Base-by-base conservation (phyloP, 2,888 invertebrate species). In the Falcaria lacertinaria region DNA sequence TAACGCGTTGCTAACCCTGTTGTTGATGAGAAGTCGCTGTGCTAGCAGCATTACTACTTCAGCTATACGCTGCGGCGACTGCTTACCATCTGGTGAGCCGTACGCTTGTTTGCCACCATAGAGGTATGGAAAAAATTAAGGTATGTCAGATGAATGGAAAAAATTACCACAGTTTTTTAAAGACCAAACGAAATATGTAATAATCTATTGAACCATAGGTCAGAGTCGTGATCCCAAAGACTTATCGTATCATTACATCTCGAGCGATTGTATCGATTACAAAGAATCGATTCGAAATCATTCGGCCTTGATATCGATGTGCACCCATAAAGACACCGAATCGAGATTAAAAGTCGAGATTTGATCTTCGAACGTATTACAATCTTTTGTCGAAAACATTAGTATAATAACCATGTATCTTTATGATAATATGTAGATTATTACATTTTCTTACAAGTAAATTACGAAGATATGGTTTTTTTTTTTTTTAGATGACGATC, bases 161-260 rank as follows among this genome's bases (percentile, higher is more conserved):
- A 11, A 11, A 7, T 19, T 11, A 4, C 28, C 11, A 11, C 28
- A 28, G 53, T 56, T 47, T 53, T 48, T 41, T 58, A 57, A 59
- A 60, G 59, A 55, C 42, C 51, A 43, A 51, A 57, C 53, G 56
- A 57, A 57, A 61, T 64, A 64, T 69, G 63, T 72, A 69, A 49
- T 61, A 59, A 77, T 80, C 79, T 66, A 72, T 74, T 76, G 77
- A 78, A 69, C 77, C 48, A 38, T 48, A 50, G 79, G 79, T 80
- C 80, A 66, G 48, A 64, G 45, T 80, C 80, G 80, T 80, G 80
- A 72, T 69, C 62, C 45, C 53, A 52, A 62, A 60, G 60, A 48
- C 47, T 59, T 54, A 69, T 71, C 68, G 52, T 54, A 53, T 62
- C 58, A 50, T 53, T 64, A 68, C 59, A 72, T 76, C 74, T 73